Base-by-base conservation (phyloP, 2,888 invertebrate genomes). In the Caradrina clavipalpis region DNA sequence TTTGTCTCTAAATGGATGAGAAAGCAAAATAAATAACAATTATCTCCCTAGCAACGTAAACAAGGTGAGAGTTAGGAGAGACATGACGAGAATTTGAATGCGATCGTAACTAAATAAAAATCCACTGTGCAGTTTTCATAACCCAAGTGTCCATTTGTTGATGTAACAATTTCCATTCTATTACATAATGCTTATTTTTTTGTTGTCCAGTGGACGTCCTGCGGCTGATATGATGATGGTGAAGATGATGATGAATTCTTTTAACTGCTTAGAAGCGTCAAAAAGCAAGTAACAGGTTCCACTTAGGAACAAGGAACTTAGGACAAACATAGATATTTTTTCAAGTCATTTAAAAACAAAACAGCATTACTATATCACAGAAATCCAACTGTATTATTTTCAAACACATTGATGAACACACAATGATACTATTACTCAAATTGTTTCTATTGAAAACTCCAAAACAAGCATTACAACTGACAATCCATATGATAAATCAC, bases 361-460 rank as follows among this genome's bases (percentile, higher is more conserved):
- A 3, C 51, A 26, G 10, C n/a, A 49, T n/a, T 31, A 11, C 49
- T 62, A 72, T n/a, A 26, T 31, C 8, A 45, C 42, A 45, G 19
- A 42, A 11, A 10, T 63, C 0, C 19, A 31, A 42, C 47, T 42
- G n/a, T 63, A 21, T 45, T 55, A 55, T 49, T 17, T n/a, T 15
- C n/a, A 21, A 17, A 19, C 17, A 55, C 22, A 45, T 62, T n/a
- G n/a, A n/a, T n/a, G n/a, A n/a, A 31, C 22, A 50, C 22, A 64
- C 61, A 69, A 50, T 53, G 21, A 53, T 57, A 35, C 42, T 50
- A 19, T 73, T 45, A 70, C 22, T 73, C 42, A 64, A 73, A 35
- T 15, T 17, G 19, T 45, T 3, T 11, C 49, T 22, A 55, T 63
- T 45, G 19, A 58, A 58, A 62, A 58, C 35, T 69, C n/a, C 22